phyloP scores from a whole-genome alignment of 2,888 invertebrate genomes.

The Phoronis australis region DNA sequence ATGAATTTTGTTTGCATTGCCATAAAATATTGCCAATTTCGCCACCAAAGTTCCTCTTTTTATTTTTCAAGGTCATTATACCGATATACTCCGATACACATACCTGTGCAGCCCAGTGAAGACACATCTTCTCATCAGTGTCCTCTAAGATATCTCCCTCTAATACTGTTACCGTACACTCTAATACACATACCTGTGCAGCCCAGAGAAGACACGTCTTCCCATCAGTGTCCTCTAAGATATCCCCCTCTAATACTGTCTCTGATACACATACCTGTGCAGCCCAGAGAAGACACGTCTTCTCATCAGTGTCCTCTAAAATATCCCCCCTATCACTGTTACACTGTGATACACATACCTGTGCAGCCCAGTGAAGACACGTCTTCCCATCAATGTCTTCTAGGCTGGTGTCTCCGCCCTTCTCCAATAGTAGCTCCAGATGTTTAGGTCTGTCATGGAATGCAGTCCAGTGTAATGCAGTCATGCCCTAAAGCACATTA shows the following conservation, averaged over 20 bases:
- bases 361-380: conserved; percentile 44
- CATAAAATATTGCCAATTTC: no score
- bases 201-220: conserved; percentile 45
- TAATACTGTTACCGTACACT: neutral
- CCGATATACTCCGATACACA: no score
- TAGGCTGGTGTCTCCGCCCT: conserved; percentile 21
- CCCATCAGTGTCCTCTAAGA: conserved; percentile 33
- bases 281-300: conserved; percentile 44
- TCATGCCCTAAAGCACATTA: conserved; percentile 32
- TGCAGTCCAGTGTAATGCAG: conserved; percentile 43
- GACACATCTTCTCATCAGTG: conserved; percentile 38
- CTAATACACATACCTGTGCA: conserved; percentile 31
- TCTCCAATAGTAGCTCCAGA: conserved; percentile 26
- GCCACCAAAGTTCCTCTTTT: no score
- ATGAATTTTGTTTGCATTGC: no score
- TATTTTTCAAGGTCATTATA: no score
- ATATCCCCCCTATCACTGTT: no score
- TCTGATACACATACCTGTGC: conserved; percentile 33
- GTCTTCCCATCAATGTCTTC: conserved; percentile 42
- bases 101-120: conserved; percentile 49
- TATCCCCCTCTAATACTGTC: no score
- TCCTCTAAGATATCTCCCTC: no score
- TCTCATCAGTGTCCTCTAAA: conserved; percentile 36
- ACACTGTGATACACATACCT: conserved; percentile 26
- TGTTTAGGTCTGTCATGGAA: conserved; percentile 42